Evolutionary conservation across 2,888 invertebrate genomes (phyloP), one percentile per base, ranked within the genome.

Genomic region (Aethes cnicana): DNA sequence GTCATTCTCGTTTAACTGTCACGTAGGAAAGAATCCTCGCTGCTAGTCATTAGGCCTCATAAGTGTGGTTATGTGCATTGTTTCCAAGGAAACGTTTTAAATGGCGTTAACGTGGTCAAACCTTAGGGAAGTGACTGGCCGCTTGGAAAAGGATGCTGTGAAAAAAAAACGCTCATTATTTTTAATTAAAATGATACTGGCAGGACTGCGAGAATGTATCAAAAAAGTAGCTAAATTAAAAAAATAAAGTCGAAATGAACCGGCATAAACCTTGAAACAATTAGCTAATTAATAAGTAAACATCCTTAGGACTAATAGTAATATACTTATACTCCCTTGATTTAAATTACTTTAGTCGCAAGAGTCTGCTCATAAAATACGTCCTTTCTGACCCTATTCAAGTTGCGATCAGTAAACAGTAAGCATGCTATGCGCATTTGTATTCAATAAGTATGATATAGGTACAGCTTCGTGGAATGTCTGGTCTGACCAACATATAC

Each of bases 381-480:
- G 43, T 52, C 25, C 32, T 37, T 32, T 37, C n/a, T 33, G 44
- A 52, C 52, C 46, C 43, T 26, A 46, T 52, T 46, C 46, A 23
- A 2, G 14, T 12, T 8, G 46, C 32, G 20, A 46, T 33, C 39
- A 46, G 46, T 39, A 32, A 44, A 25, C 52, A 26, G 52, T 17
- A 16, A 46, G 44, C 39, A 39, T 14, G 28, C 20, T 17, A 23
- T 36, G 20, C 33, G 33, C 52, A 52, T 52, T 52, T 39, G 52
- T 46, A 52, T 52, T 52, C 46, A 52, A 37, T 52, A 21, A 46
- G 46, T 33, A 20, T 43, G 43, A 44, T 44, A 23, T 28, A 49
- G 11, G 26, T 9, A 20, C 18, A 28, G 8, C 9, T 20, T 42
- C 11, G 17, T 18, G 28, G 41, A 42, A 52, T 44, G 20, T 37